Evolutionary conservation across 92 coral and sea anemone species (phyloP).

Genomic region (Ricordea florida): DNA sequence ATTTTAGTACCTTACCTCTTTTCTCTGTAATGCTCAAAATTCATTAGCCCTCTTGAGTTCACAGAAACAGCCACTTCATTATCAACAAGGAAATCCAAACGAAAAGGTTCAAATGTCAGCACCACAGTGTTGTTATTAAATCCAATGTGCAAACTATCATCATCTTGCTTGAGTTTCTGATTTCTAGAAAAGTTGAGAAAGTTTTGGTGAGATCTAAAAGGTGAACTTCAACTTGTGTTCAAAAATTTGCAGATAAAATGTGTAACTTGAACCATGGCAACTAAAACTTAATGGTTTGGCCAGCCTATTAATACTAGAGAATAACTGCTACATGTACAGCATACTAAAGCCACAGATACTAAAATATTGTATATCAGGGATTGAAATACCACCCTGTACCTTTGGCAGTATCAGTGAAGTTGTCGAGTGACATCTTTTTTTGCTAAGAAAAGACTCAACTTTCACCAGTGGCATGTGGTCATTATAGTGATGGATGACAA

Average conservation of each 20-base stretch:
- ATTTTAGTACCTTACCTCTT: constrained; percentile 56
- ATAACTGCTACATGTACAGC: background rate
- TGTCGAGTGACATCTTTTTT: no score
- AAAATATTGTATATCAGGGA: no score
- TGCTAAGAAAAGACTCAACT: no score
- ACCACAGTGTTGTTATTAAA: constrained; percentile 86
- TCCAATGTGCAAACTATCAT: constrained; percentile 74
- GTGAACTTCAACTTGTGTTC: no score
- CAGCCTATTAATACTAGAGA: background rate
- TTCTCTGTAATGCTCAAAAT: constrained; percentile 93
- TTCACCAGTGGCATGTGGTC: no score
- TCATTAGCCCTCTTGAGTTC: constrained; percentile 95
- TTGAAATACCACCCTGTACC: no score
- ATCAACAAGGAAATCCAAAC: constrained; percentile 90
- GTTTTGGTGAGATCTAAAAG: background rate
- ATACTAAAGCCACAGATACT: no score
- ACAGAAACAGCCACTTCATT: constrained; percentile 94
- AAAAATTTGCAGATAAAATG: no score
- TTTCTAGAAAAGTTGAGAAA: constrained; percentile 58
- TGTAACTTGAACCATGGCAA: no score
- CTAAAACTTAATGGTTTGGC: no score
- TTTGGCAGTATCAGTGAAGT: no score
- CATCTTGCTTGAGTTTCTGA: constrained; percentile 84
- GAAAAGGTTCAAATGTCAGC: constrained; percentile 82
- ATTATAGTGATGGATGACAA: no score